A percentile compares a stretch with the other conserved stretches of the same genome.
These are phyloP conservation scores for Ceratina australensis DNA, from an alignment of 1,140 invertebrate species.

Conservation along the genomic window DNA sequence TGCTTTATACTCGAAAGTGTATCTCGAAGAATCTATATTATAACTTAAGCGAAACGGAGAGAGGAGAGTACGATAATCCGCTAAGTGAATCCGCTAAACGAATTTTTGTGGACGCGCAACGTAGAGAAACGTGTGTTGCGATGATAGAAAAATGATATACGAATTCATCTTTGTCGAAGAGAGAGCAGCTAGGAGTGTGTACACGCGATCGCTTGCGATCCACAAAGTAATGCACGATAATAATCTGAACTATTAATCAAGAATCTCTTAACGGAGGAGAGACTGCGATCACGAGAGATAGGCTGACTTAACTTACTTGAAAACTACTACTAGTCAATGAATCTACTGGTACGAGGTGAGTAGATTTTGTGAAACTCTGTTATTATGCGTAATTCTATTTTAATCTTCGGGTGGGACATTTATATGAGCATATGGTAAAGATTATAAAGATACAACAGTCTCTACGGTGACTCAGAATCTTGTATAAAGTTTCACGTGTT, in stretches of 20 bases:
- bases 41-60: too few relatives aligned
- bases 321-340: constrained; percentile 73
- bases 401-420: constrained; percentile 67
- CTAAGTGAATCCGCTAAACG: too few relatives aligned
- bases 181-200: constrained; percentile 31
- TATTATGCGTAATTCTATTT: constrained; percentile 67
- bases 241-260: constrained; percentile 67
- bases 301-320: constrained; percentile 74
- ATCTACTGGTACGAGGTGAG: constrained; percentile 73
- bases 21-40: neutral
- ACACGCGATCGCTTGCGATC: constrained; percentile 61
- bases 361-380: constrained; percentile 74
- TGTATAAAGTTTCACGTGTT: too few relatives aligned
- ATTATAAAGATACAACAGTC: constrained; percentile 40
- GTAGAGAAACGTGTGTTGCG: too few relatives aligned
- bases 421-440: constrained; percentile 42
- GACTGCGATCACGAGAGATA: constrained; percentile 77
- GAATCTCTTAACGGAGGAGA: constrained; percentile 75
- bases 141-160: too few relatives aligned
- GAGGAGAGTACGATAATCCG: too few relatives aligned
- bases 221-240: constrained; percentile 67
- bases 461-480: neutral
- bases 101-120: too few relatives aligned
- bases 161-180: constrained; percentile 38
- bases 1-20: too few relatives aligned